phyloP scores from a whole-genome alignment of 2,888 invertebrate genomes.

The Scaptomyza caliginosa region DNA sequence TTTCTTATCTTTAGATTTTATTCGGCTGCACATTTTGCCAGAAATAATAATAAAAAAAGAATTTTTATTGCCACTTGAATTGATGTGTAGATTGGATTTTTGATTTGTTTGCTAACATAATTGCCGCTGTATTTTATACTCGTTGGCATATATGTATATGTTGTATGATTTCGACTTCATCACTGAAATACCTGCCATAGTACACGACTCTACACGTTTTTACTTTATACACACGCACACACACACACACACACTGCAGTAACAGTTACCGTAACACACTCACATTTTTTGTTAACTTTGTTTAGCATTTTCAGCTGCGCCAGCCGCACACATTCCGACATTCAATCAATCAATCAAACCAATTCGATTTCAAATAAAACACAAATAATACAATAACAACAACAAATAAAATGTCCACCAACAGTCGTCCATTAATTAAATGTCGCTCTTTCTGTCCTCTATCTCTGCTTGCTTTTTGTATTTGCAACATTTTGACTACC shows the following conservation, averaged over 20 bases:
- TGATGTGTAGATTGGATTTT: constrained; percentile 72
- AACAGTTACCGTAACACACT: constrained; percentile 46
- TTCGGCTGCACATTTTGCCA: constrained; percentile 38
- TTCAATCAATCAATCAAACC: constrained; percentile 62
- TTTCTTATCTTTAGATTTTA: constrained; percentile 28
- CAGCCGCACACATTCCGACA: constrained; percentile 66
- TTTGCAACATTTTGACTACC: constrained; percentile 54
- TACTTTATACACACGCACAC: constrained; percentile 3
- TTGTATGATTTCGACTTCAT: constrained; percentile 42
- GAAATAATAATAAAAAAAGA: neutral
- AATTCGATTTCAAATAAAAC: constrained; percentile 39
- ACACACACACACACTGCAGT: constrained; percentile 4
- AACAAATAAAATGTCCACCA: constrained; percentile 22
- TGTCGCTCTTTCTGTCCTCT: constrained; percentile 60
- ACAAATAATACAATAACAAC: constrained; percentile 1
- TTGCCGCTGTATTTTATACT: constrained; percentile 42
- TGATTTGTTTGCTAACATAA: constrained; percentile 54
- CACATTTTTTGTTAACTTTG: constrained; percentile 62
- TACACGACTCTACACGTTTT: constrained; percentile 33
- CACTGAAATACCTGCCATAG: constrained; percentile 30
- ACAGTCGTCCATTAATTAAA: constrained; percentile 77
- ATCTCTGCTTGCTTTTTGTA: constrained; percentile 65
- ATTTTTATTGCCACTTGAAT: constrained; percentile 66
- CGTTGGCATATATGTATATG: neutral
- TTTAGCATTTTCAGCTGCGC: constrained; percentile 64